These are phyloP conservation scores for Chelonoidis abingdonii DNA, from an alignment of 2,113 vertebrate genomes.

Conservation along the genomic window DNA sequence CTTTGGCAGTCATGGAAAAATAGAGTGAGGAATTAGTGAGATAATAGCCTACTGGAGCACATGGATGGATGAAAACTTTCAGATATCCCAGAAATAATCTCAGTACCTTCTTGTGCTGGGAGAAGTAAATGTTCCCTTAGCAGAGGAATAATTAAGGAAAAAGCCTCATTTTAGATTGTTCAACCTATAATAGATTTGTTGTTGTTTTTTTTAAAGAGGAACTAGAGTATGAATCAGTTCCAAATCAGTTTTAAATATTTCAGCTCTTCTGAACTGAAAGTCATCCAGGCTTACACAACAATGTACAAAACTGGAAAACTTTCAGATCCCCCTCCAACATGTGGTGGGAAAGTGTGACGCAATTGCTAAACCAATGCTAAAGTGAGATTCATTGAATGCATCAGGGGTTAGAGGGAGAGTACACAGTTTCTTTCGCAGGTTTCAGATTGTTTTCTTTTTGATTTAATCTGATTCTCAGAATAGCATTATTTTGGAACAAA, in stretches of 20 bases:
- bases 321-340: conserved; percentile 33
- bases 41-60: not conserved
- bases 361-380: not conserved
- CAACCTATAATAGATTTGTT: not conserved
- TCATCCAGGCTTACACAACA: conserved; percentile 67
- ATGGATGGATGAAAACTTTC: not conserved
- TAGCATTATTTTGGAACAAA: conserved; percentile 6
- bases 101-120: not conserved
- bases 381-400: not conserved
- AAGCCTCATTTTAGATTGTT: not conserved
- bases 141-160: not conserved
- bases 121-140: not conserved
- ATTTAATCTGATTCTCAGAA: conserved; percentile 26
- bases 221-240: not conserved
- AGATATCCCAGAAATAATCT: not conserved
- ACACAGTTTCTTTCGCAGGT: not conserved
- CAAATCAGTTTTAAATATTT: conserved; percentile 44
- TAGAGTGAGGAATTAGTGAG: not conserved
- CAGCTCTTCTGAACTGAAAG: conserved; percentile 50
- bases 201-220: conserved; percentile 1
- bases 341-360: conserved; percentile 40
- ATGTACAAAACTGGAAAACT: conserved; percentile 45
- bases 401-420: not conserved
- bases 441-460: conserved; percentile 34
- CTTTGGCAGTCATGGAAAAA: not conserved